phyloP scores from a whole-genome alignment of 2,113 vertebrate species.

The Corythoichthys intestinalis region DNA sequence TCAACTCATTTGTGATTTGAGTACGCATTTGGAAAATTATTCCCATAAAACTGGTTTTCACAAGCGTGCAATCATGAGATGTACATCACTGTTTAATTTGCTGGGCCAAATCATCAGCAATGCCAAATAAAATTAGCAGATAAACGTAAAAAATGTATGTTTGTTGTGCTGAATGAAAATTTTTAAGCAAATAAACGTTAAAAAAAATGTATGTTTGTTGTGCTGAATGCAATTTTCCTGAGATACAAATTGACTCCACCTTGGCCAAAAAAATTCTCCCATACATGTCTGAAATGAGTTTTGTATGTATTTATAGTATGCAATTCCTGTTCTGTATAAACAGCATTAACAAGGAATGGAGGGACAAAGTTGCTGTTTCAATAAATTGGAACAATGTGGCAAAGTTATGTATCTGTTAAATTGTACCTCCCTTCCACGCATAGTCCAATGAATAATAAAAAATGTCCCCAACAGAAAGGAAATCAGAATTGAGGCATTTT shows the following conservation, averaged over 20 bases:
- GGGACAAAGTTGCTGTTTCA: background rate
- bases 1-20: slow-evolving; percentile 21
- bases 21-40: background rate
- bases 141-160: slow-evolving; percentile 31
- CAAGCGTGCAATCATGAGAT: slow-evolving; percentile 22
- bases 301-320: background rate
- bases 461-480: no score
- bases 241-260: slow-evolving; percentile 27
- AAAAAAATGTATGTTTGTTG: slow-evolving; percentile 13
- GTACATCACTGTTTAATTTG: slow-evolving; percentile 61
- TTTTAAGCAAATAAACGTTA: slow-evolving; percentile 1
- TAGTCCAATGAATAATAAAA: no score
- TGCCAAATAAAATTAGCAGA: slow-evolving; percentile 49
- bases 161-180: slow-evolving; percentile 34
- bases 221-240: slow-evolving; percentile 40
- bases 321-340: background rate
- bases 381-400: no score
- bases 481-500: no score
- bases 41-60: slow-evolving; percentile 9
- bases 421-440: no score
- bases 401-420: no score
- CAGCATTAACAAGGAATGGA: background rate
- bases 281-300: background rate
- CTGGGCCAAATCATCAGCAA: slow-evolving; percentile 55
- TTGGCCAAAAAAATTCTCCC: background rate